phyloP scores from a whole-genome alignment of 2,888 invertebrate genomes.

The Atethmia centrago region DNA sequence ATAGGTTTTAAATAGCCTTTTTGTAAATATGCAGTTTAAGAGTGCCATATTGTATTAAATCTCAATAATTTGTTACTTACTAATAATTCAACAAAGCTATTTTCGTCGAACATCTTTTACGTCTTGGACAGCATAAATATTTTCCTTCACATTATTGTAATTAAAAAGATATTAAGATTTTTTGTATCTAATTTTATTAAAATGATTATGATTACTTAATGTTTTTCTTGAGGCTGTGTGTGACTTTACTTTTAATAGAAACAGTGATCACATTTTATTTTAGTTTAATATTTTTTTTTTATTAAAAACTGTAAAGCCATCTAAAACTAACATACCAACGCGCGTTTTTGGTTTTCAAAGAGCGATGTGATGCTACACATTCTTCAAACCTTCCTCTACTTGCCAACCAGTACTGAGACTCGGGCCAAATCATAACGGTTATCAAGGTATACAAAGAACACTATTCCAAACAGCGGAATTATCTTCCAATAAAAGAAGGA shows the following conservation, averaged over 20 bases:
- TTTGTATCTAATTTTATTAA: no score
- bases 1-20: neutral
- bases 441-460: constrained; percentile 56
- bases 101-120: neutral
- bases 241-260: no score
- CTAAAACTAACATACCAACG: constrained; percentile 73
- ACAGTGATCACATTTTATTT: no score
- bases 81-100: neutral
- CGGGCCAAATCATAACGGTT: constrained; percentile 57
- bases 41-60: no score
- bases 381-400: constrained; percentile 70
- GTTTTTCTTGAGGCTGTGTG: neutral
- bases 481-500: constrained; percentile 70
- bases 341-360: no score
- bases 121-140: no score
- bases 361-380: constrained; percentile 69
- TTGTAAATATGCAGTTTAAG: neutral
- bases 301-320: constrained; percentile 73
- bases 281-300: constrained; percentile 34
- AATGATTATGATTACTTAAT: neutral
- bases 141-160: no score
- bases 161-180: no score
- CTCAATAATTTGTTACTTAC: neutral
- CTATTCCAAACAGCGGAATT: constrained; percentile 65
- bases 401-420: constrained; percentile 73